These are phyloP conservation scores for Bursaphelenchus okinawaensis DNA, from an alignment of 2,888 invertebrate genomes.

Conservation along the genomic window DNA sequence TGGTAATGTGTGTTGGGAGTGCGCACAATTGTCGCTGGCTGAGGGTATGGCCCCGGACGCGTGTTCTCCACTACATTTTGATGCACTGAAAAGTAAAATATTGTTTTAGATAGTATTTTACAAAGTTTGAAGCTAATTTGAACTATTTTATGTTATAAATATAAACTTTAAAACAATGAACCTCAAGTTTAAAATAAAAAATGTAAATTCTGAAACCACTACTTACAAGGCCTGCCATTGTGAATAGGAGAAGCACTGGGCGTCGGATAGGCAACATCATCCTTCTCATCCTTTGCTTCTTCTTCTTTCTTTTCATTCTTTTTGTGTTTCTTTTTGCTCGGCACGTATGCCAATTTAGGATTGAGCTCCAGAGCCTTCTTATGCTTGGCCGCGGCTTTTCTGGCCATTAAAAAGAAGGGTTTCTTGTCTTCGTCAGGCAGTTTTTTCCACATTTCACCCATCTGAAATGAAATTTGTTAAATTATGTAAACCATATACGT, in stretches of 20 bases:
- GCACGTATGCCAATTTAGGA: constrained; percentile 22
- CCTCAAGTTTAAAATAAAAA: no score
- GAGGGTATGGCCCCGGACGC: not conserved
- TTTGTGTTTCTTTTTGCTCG: constrained; percentile 16
- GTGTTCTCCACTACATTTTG: not conserved
- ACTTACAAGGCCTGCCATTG: not conserved
- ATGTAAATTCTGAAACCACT: not conserved
- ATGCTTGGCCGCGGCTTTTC: constrained; percentile 21
- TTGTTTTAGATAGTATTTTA: no score
- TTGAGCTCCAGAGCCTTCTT: constrained; percentile 23
- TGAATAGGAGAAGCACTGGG: constrained; percentile 8
- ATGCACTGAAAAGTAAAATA: no score
- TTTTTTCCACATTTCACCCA: constrained; percentile 29
- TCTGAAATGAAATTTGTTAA: no score
- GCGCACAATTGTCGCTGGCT: not conserved
- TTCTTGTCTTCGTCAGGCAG: constrained; percentile 26
- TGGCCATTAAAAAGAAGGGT: constrained; percentile 22
- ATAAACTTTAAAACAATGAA: no score
- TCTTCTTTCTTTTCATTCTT: constrained; percentile 6
- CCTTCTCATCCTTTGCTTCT: constrained; percentile 1
- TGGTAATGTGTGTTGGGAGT: not conserved
- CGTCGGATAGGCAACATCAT: not conserved
- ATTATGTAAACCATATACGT: no score
- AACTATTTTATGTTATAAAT: no score
- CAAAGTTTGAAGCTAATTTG: no score